These are phyloP conservation scores for Plectrocnemia conspersa DNA, from an alignment of 1,140 invertebrate genomes.

Conservation along the genomic window DNA sequence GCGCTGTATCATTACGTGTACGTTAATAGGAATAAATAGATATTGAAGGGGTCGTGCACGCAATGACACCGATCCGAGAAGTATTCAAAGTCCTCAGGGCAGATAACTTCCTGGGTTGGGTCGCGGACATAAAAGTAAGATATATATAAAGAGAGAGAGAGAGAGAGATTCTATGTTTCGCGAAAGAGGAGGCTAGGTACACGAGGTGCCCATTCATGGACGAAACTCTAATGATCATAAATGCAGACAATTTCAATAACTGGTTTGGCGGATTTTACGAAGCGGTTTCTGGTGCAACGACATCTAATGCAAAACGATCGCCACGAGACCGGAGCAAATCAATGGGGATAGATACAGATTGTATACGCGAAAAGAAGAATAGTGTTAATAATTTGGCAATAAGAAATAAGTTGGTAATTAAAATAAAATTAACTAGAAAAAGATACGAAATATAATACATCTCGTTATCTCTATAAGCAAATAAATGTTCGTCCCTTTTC, in stretches of 20 bases:
- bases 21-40: constrained; percentile 11
- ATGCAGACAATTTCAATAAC: constrained; percentile 20
- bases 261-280: constrained; percentile 12
- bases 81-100: constrained; percentile 14
- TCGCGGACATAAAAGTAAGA: constrained; percentile 1
- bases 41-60: constrained; percentile 1
- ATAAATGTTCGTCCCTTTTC: too few species aligned
- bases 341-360: too few species aligned
- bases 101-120: constrained; percentile 21
- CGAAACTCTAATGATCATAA: constrained; percentile 9
- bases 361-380: too few species aligned
- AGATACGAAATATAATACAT: too few species aligned
- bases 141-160: too few species aligned
- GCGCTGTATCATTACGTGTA: too few species aligned
- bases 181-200: not conserved
- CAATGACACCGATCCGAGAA: constrained; percentile 17
- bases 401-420: too few species aligned
- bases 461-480: too few species aligned
- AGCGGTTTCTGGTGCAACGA: constrained; percentile 15
- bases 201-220: constrained; percentile 13
- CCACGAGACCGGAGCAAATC: too few species aligned
- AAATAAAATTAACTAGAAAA: too few species aligned
- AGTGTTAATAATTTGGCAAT: too few species aligned
- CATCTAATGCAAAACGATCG: not conserved
- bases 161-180: too few species aligned